These are phyloP conservation scores for Lasiurus borealis DNA, from an alignment of 2,113 vertebrate species.

Conservation along the genomic window DNA sequence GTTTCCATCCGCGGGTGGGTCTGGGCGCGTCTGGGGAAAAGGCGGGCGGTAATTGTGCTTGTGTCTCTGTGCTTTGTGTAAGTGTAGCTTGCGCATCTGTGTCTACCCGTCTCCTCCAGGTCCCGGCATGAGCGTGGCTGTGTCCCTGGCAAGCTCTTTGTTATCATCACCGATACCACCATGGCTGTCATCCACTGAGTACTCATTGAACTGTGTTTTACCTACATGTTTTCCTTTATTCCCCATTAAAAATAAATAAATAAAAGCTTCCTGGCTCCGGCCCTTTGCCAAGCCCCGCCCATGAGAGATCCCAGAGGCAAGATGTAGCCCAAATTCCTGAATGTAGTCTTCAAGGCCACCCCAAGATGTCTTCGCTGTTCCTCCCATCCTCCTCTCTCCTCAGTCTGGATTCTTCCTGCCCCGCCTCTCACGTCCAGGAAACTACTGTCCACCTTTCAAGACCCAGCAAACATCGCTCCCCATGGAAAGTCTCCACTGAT, in stretches of 20 bases:
- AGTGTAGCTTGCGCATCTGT: fast-evolving
- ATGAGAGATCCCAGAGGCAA: not conserved
- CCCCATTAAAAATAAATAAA: not conserved
- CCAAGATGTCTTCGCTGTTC: not conserved
- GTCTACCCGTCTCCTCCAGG: not conserved
- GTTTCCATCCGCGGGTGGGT: not conserved
- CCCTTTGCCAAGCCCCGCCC: not conserved
- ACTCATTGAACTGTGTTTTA: not conserved
- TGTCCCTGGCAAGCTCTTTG: not conserved
- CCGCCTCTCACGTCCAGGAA: not conserved
- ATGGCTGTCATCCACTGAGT: not conserved
- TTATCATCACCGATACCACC: fast-evolving
- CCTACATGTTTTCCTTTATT: not conserved
- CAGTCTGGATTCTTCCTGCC: not conserved
- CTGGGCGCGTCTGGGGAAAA: no score
- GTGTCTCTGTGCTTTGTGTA: not conserved
- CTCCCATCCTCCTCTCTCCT: not conserved
- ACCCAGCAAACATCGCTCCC: not conserved
- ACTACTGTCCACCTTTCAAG: not conserved
- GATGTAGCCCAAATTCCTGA: not conserved
- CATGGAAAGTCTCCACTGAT: not conserved
- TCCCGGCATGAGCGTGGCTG: not conserved
- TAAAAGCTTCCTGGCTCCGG: not conserved
- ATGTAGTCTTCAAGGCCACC: not conserved
- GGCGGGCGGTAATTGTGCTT: fast-evolving